Evolutionary conservation across 2,888 invertebrate genomes (phyloP).

Genomic region (Nebria salina): DNA sequence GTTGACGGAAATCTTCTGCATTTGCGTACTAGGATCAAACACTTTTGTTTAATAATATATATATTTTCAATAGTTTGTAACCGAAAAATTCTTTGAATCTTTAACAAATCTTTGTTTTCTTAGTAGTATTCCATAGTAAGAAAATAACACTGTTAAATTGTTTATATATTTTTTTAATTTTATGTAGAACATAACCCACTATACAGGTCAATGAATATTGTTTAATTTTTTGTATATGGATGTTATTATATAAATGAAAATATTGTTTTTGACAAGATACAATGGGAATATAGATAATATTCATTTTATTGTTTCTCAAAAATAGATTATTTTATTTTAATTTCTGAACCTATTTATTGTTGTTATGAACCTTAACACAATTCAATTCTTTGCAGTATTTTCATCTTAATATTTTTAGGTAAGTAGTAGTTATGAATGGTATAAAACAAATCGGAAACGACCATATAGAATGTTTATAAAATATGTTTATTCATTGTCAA

Average conservation of each 20-base stretch:
- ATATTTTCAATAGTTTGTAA: no score
- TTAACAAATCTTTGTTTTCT: background rate
- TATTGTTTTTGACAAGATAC: background rate
- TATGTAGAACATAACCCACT: background rate
- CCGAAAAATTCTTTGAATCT: background rate
- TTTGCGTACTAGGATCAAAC: no score
- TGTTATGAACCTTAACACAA: background rate
- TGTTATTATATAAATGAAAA: background rate
- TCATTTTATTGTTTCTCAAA: background rate
- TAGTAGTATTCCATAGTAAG: background rate
- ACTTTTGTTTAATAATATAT: no score
- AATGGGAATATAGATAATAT: background rate
- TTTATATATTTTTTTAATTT: constrained; percentile 1
- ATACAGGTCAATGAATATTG: background rate
- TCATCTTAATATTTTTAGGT: background rate
- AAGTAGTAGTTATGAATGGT: background rate
- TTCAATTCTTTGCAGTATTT: background rate
- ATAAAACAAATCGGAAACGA: background rate
- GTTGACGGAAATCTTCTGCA: no score
- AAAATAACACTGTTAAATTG: constrained; percentile 1
- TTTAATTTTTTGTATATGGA: background rate
- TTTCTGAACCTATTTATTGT: background rate
- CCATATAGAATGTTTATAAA: no score
- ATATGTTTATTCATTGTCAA: no score
- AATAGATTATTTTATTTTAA: background rate